Base-by-base conservation (phyloP, 2,888 invertebrate species). In the Scaeva pyrastri region DNA sequence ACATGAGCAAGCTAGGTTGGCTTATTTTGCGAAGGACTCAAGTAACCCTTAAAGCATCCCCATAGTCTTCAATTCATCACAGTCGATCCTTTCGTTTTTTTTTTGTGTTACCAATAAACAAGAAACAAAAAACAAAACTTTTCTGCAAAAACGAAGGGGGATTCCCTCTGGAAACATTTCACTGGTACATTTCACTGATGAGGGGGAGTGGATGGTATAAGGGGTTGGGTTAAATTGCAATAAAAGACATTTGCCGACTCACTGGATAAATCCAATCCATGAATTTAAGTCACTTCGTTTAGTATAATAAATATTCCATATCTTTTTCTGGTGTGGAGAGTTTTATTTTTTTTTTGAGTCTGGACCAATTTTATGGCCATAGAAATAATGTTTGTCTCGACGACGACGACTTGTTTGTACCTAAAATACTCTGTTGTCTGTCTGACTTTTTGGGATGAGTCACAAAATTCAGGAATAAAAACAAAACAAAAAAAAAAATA, bases 261-360 rank as follows among this genome's bases (percentile, higher is more conserved):
- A 56, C 43, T 6, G 26, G 43, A 1, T 62, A 26, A 43, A 45
- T 43, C 60, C 60, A 62, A 62, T 62, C 60, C 41, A 14, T 41
- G 60, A 62, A 10, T 62, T 41, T 43, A 23, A 62, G 26, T 62
- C 26, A 62, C 43, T 62, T 62, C 26, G 23, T n/a, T 62, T 62
- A 11, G n/a, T n/a, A 26, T 43, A 45, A 62, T 62, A 62, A 62
- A 62, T 62, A 26, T 62, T n/a, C 43, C 26, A 43, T 62, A 43
- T 45, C 62, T 43, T 62, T n/a, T 8, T 14, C 1, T 55, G 14
- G 4, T 62, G 43, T 62, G 62, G 23, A 19, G 62, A n/a, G n/a
- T 60, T 19, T 12, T 43, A n/a, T 55, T 23, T 12, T 26, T 26
- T 26, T 26, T 2, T 26, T 31, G 31, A 62, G 62, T 62, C 62